A percentile compares a stretch with the other conserved stretches of the same genome.
phyloP scores from a whole-genome alignment of 2,113 vertebrate species.

The Sapayoa aenigma region DNA sequence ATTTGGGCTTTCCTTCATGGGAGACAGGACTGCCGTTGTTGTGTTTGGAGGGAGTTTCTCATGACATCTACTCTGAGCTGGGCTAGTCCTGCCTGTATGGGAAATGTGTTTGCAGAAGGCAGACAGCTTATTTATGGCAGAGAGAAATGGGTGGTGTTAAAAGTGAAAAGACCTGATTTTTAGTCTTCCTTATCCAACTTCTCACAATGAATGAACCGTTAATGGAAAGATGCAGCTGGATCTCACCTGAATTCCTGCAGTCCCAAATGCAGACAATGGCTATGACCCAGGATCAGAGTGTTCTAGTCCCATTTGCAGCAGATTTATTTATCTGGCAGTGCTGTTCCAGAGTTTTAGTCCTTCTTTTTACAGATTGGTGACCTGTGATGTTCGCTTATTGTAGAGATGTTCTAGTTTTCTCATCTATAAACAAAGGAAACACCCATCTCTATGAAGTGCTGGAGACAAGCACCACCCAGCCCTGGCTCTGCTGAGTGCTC shows the following conservation, averaged over 20 bases:
- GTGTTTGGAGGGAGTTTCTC: background rate
- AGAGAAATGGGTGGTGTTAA: background rate
- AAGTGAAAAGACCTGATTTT: background rate
- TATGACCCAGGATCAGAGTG: background rate
- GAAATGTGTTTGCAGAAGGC: background rate
- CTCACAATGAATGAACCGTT: rapidly evolving
- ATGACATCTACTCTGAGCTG: background rate
- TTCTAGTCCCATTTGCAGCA: background rate
- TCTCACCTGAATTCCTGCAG: background rate
- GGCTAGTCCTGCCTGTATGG: background rate
- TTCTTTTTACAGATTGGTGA: background rate
- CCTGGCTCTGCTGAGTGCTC: background rate
- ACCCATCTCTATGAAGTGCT: background rate
- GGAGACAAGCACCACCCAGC: background rate
- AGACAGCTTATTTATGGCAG: background rate
- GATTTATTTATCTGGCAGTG: background rate
- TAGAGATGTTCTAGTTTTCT: background rate
- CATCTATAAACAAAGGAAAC: background rate
- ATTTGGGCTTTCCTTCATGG: background rate
- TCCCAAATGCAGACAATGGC: background rate
- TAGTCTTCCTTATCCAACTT: background rate
- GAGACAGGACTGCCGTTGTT: background rate
- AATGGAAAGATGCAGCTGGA: background rate
- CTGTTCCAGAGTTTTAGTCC: background rate
- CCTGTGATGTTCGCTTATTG: background rate